A percentile compares a stretch with the other conserved stretches of the same genome.
phyloP scores from a whole-genome alignment of 2,113 vertebrate species.

The Gorsachius goisagi region DNA sequence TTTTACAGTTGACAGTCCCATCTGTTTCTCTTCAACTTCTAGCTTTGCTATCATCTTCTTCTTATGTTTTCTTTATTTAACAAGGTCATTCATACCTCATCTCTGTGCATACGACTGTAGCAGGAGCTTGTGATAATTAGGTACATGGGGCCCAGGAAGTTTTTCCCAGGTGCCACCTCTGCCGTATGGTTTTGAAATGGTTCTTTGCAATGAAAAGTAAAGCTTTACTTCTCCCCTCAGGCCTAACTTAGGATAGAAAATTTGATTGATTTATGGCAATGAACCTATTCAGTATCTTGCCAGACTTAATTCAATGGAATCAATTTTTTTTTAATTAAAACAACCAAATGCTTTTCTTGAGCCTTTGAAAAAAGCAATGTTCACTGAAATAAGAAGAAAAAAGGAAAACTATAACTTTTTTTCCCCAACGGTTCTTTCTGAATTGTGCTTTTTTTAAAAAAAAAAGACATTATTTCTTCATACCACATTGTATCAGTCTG shows the following conservation, averaged over 20 bases:
- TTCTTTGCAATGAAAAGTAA: background rate
- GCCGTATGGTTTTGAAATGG: background rate
- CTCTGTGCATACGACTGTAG: background rate
- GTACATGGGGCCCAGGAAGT: background rate
- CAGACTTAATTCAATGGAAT: background rate
- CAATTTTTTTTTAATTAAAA: background rate
- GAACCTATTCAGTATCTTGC: background rate
- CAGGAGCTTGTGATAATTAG: background rate
- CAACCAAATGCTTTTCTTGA: background rate
- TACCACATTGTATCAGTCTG: background rate
- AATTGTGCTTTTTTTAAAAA: background rate
- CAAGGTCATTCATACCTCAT: background rate
- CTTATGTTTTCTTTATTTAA: background rate
- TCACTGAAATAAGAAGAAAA: background rate
- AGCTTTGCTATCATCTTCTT: background rate
- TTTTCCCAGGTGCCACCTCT: background rate
- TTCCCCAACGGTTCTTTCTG: background rate
- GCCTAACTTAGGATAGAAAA: background rate
- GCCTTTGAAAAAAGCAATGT: background rate
- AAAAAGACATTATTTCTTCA: background rate
- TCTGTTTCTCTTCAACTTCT: background rate
- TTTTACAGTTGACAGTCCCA: background rate
- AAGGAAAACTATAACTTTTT: background rate
- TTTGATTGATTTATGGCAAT: background rate
- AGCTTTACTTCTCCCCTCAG: background rate